phyloP scores from a whole-genome alignment of 2,888 invertebrate genomes.

The Drosophila kuntzei region DNA sequence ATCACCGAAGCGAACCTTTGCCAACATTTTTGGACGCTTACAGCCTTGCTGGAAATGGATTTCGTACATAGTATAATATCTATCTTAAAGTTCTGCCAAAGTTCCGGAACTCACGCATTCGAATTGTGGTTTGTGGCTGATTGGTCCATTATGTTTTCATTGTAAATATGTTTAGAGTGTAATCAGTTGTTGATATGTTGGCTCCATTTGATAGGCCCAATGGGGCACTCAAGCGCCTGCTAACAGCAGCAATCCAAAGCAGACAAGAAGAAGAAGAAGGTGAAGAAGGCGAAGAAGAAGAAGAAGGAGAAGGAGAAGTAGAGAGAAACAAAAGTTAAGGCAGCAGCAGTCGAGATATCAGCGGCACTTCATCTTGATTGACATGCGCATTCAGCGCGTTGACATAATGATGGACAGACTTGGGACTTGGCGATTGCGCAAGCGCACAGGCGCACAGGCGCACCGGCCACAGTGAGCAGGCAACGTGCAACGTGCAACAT shows the following conservation, averaged over 20 bases:
- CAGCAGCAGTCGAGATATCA: slow-evolving; percentile 74
- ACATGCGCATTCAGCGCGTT: slow-evolving; percentile 85
- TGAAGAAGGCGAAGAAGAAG: slow-evolving; percentile 5
- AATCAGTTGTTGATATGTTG: slow-evolving; percentile 21
- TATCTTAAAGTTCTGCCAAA: too few relatives aligned
- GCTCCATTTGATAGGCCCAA: slow-evolving; percentile 7
- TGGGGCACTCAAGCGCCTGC: slow-evolving; percentile 30
- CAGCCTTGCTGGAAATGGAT: too few relatives aligned
- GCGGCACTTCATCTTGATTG: slow-evolving; percentile 85
- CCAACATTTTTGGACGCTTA: too few relatives aligned
- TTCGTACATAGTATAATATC: too few relatives aligned
- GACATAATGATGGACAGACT: slow-evolving; percentile 86
- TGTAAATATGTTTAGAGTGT: background rate
- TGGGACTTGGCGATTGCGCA: slow-evolving; percentile 52
- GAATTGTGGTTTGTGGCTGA: slow-evolving; percentile 1
- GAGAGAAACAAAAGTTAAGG: slow-evolving; percentile 16
- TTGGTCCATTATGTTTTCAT: slow-evolving; percentile 14
- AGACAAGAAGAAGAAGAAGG: slow-evolving; percentile 11
- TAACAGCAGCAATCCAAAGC: slow-evolving; percentile 18
- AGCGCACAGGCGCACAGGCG: slow-evolving; percentile 53
- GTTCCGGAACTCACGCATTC: background rate
- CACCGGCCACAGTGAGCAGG: slow-evolving; percentile 17
- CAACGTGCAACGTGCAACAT: slow-evolving; percentile 16
- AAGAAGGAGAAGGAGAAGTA: slow-evolving; percentile 10
- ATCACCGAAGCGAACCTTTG: too few relatives aligned